Evolutionary conservation across 2,888 invertebrate genomes (phyloP).

Genomic region (Tanypteryx hageni): DNA sequence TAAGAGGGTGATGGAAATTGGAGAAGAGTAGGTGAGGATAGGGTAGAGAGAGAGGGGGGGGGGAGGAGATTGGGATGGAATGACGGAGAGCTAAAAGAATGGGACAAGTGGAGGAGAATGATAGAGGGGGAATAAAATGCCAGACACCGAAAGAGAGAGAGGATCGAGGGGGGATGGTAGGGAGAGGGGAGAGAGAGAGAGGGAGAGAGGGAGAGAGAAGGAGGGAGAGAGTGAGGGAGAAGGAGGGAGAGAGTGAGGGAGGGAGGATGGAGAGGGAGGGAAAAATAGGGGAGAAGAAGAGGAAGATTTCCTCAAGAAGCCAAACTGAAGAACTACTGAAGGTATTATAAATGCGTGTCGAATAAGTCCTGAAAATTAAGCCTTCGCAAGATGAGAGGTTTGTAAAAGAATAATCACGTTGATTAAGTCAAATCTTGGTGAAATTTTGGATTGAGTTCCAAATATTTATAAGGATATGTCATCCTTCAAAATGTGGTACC

Average conservation of each 20-base stretch:
- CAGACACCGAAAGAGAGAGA: constrained; percentile 35
- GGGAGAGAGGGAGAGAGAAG: not conserved
- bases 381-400: not conserved
- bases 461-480: too few species aligned
- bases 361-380: too few species aligned
- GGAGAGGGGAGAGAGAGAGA: not conserved
- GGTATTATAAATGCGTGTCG: not conserved
- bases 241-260: not conserved
- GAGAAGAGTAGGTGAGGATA: too few species aligned
- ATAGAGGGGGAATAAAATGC: constrained; percentile 45
- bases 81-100: constrained; percentile 14
- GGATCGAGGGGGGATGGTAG: too few species aligned
- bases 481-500: too few species aligned
- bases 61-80: not conserved
- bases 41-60: not conserved
- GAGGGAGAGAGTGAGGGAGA: too few species aligned
- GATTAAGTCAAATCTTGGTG: too few species aligned
- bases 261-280: constrained; percentile 50
- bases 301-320: too few species aligned
- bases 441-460: too few species aligned
- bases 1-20: too few species aligned
- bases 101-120: constrained; percentile 60
- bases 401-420: too few species aligned
- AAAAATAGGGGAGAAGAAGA: constrained; percentile 39
- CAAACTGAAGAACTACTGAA: not conserved